Evolutionary conservation across 2,888 invertebrate species (phyloP).

Genomic region (Orchesellides sinensis): DNA sequence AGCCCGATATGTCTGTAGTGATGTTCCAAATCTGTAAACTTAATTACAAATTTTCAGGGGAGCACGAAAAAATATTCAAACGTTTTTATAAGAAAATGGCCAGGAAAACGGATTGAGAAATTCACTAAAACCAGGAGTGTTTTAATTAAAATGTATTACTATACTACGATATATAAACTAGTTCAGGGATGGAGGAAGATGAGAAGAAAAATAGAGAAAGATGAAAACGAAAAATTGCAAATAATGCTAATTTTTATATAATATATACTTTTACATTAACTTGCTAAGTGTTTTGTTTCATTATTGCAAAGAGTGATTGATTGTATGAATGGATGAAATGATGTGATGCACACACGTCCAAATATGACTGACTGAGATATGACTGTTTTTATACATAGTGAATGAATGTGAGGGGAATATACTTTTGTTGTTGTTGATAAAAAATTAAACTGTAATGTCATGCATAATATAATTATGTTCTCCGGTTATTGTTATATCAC

Average conservation of each 20-base stretch:
- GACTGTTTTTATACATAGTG: slow-evolving; percentile 19
- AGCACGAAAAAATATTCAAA: neutral
- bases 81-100: slow-evolving; percentile 20
- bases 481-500: slow-evolving; percentile 33
- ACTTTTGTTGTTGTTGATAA: slow-evolving; percentile 18
- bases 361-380: slow-evolving; percentile 57
- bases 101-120: slow-evolving; percentile 2
- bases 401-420: slow-evolving; percentile 60
- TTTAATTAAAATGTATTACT: slow-evolving; percentile 23
- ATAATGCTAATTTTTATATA: slow-evolving; percentile 43
- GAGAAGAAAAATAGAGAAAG: too few relatives aligned
- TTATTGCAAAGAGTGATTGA: neutral
- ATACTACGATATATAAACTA: slow-evolving; percentile 30
- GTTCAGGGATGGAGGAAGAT: slow-evolving; percentile 37
- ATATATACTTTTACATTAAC: slow-evolving; percentile 51
- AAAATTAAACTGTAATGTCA: neutral
- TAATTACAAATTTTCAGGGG: slow-evolving; percentile 13
- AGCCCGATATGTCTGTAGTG: slow-evolving; percentile 75
- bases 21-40: slow-evolving; percentile 72
- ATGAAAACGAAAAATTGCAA: slow-evolving; percentile 56
- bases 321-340: neutral
- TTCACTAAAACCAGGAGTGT: neutral
- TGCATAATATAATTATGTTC: slow-evolving; percentile 13
- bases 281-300: slow-evolving; percentile 12
- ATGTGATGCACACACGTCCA: slow-evolving; percentile 14